Evolutionary conservation across 2,113 vertebrate genomes (phyloP).

Genomic region (Spilogale gracilis): DNA sequence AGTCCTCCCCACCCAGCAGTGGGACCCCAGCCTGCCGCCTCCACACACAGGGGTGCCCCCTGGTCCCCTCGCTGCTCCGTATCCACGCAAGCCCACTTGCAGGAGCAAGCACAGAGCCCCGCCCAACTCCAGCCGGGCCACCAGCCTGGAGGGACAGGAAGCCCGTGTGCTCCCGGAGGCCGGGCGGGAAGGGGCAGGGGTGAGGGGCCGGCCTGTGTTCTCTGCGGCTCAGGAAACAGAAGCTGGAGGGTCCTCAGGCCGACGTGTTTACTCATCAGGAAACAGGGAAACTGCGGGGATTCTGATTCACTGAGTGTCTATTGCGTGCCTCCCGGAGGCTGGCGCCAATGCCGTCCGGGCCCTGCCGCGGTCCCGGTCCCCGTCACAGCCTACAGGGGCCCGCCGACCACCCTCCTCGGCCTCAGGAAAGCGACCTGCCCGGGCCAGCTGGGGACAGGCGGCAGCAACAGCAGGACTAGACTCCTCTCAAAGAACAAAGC

Average conservation of each 20-base stretch:
- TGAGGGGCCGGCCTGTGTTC: conserved; percentile 63
- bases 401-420: fast-evolving
- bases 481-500: neutral
- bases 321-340: neutral
- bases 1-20: neutral
- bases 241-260: conserved; percentile 67
- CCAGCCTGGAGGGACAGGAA: conserved; percentile 77
- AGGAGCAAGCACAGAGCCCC: neutral
- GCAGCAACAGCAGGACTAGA: neutral
- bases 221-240: conserved; percentile 76
- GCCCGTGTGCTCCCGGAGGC: conserved; percentile 56
- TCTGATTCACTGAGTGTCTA: conserved; percentile 64
- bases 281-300: conserved; percentile 57
- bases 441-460: neutral
- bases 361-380: neutral
- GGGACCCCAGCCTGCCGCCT: neutral
- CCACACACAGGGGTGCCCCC: neutral
- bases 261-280: conserved; percentile 83
- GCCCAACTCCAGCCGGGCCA: neutral
- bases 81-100: neutral
- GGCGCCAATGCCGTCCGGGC: neutral
- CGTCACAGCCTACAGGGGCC: neutral
- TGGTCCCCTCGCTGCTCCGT: neutral
- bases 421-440: neutral
- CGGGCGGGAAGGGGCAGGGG: conserved; percentile 64